Conservation (phyloP, 2,888 invertebrate genomes). For the Agriopis marginaria region DNA sequence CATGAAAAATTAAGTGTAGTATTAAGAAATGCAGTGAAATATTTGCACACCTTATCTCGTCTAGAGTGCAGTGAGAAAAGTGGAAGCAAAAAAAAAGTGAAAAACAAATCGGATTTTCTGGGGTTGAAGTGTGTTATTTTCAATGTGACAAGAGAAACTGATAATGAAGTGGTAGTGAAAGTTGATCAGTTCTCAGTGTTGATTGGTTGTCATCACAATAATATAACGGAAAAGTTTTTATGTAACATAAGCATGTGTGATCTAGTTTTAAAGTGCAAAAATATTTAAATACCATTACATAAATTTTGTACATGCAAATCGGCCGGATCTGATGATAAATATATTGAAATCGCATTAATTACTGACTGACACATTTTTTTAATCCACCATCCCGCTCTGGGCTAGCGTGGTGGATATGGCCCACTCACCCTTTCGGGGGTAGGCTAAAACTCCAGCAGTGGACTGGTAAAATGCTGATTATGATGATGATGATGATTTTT, state of each 20-base stretch:
- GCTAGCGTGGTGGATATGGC: too few species aligned
- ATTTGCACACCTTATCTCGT: too few species aligned
- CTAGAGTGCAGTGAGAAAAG: too few species aligned
- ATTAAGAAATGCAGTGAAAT: not conserved
- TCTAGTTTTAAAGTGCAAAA: conserved; percentile 9
- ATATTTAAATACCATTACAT: not conserved
- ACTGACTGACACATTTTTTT: not conserved
- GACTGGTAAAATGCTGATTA: too few species aligned
- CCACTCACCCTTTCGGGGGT: too few species aligned
- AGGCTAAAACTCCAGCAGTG: too few species aligned
- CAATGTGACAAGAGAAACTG: not conserved
- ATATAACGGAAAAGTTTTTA: not conserved
- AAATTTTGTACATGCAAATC: conserved; percentile 5
- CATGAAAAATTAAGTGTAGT: not conserved
- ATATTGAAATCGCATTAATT: not conserved
- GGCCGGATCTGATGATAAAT: conserved; percentile 1
- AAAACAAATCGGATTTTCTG: too few species aligned
- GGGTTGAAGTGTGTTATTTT: too few species aligned
- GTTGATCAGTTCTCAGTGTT: not conserved
- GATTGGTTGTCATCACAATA: not conserved
- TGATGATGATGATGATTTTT: too few species aligned
- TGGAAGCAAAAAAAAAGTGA: too few species aligned
- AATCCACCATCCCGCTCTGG: too few species aligned
- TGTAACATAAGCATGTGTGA: not conserved
- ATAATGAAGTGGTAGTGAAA: conserved; percentile 4